These are phyloP conservation scores for Pristionchus exspectatus DNA, from an alignment of 2,888 invertebrate species.

Conservation along the genomic window DNA sequence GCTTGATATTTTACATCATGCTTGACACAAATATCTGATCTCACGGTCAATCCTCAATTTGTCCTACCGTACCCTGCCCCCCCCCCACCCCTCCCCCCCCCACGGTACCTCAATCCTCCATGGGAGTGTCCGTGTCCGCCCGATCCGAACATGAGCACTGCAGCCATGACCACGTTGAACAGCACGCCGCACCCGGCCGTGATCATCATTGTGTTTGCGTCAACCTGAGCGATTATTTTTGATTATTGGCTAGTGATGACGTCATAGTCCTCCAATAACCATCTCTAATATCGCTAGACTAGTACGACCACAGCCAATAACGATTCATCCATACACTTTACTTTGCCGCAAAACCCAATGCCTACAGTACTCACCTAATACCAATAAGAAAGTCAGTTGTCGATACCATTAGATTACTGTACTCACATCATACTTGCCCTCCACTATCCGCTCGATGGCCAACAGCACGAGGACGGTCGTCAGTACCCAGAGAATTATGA, in stretches of 20 bases:
- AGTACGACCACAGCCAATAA: no score
- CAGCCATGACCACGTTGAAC: constrained; percentile 86
- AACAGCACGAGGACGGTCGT: constrained; percentile 95
- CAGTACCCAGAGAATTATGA: constrained; percentile 96
- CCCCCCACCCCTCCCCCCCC: background rate
- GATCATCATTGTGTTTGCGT: constrained; percentile 89
- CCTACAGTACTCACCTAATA: no score
- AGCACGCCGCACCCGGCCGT: constrained; percentile 93
- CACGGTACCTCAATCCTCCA: constrained; percentile 58
- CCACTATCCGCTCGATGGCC: constrained; percentile 90
- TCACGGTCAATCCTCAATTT: no score
- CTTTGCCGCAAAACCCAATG: background rate
- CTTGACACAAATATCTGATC: no score
- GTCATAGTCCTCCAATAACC: no score
- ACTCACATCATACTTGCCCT: constrained; percentile 85
- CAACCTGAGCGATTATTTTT: no score
- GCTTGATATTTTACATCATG: no score
- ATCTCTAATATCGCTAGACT: no score
- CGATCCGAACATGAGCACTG: constrained; percentile 68
- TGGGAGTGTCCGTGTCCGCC: constrained; percentile 71
- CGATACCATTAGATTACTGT: background rate
- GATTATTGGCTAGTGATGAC: no score
- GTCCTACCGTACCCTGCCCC: background rate
- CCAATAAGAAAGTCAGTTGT: background rate
- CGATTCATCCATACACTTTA: no score